Evolutionary conservation across 2,113 vertebrate genomes (phyloP).

Genomic region (Phaethornis superciliosus): DNA sequence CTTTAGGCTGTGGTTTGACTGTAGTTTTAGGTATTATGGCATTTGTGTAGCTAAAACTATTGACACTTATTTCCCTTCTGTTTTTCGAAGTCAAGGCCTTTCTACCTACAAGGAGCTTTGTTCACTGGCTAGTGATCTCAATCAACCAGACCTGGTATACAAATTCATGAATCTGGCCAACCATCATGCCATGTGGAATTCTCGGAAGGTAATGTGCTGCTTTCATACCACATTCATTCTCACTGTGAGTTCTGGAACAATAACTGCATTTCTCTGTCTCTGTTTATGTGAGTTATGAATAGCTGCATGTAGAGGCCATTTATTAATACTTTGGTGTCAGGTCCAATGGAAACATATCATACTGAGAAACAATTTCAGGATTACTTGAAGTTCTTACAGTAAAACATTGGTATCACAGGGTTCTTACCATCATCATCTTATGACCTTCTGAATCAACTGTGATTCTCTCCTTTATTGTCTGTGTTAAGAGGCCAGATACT

Average conservation of each 20-base stretch:
- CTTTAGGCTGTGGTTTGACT: background rate
- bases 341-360: background rate
- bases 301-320: background rate
- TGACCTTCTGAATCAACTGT: background rate
- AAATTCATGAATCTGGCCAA: slow-evolving; percentile 99
- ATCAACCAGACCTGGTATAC: slow-evolving; percentile 96
- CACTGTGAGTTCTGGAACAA: background rate
- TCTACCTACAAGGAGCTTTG: slow-evolving; percentile 98
- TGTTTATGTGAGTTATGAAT: background rate
- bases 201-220: slow-evolving; percentile 87
- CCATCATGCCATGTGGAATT: slow-evolving; percentile 99
- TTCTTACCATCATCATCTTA: background rate
- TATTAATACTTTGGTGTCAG: background rate
- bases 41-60: background rate
- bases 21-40: background rate
- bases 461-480: background rate
- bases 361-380: background rate
- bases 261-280: background rate
- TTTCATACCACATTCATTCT: background rate
- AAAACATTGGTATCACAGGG: background rate
- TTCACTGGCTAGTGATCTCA: slow-evolving; percentile 95
- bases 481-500: background rate
- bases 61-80: slow-evolving; percentile 2
- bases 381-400: background rate
- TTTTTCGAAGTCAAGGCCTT: slow-evolving; percentile 86